Conservation (phyloP, 2,797 vertebrate species). For the Sebastolobus alascanus region DNA sequence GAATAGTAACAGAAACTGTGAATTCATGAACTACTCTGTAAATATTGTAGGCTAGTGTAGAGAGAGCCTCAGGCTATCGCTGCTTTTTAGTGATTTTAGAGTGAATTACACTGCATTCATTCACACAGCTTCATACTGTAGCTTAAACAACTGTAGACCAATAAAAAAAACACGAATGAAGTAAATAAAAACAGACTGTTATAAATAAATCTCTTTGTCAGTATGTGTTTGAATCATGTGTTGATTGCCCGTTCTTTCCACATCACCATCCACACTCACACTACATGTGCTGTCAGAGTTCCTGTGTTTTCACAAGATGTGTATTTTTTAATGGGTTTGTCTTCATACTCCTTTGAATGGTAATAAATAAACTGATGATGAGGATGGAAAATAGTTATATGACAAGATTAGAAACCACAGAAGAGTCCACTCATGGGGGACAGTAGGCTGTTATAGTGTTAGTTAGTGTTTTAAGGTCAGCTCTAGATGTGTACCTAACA, state of each 20-base stretch:
- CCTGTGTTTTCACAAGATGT: background rate
- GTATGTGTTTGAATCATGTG: conserved; percentile 8
- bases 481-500: background rate
- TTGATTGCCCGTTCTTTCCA: background rate
- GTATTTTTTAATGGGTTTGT: background rate
- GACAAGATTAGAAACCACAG: background rate
- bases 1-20: conserved; percentile 37
- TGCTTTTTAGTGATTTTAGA: conserved; percentile 41
- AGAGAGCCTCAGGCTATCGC: conserved; percentile 12
- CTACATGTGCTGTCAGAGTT: background rate
- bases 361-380: background rate
- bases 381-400: background rate
- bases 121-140: conserved; percentile 19
- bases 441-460: background rate
- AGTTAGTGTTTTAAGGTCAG: background rate
- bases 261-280: background rate
- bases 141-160: conserved; percentile 14
- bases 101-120: conserved; percentile 17
- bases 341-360: background rate
- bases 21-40: conserved; percentile 47
- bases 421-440: background rate
- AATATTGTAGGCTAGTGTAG: conserved; percentile 39
- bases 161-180: background rate
- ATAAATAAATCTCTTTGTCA: conserved; percentile 10
- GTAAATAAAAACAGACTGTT: conserved; percentile 30